These are phyloP conservation scores for Formica selysi DNA, from an alignment of 1,140 invertebrate genomes.

Conservation along the genomic window DNA sequence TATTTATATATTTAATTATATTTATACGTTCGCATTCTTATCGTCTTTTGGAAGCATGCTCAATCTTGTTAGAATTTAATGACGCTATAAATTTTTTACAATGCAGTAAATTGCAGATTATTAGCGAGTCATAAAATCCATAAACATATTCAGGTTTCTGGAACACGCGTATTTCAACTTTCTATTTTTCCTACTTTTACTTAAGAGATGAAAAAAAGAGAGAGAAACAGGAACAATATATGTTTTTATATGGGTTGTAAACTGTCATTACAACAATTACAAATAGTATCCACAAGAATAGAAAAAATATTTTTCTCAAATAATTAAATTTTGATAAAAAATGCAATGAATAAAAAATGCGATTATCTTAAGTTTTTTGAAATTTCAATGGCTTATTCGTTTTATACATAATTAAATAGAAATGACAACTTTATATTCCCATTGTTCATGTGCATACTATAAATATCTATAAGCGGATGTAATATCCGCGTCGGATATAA, in stretches of 20 bases:
- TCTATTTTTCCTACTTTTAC: neutral
- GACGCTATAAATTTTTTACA: neutral
- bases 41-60: neutral
- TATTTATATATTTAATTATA: neutral
- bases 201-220: neutral
- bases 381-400: constrained; percentile 11
- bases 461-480: constrained; percentile 1
- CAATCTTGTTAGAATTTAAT: neutral
- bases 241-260: neutral
- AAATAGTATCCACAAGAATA: neutral
- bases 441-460: neutral
- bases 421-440: neutral
- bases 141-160: neutral
- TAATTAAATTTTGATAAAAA: neutral
- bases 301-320: neutral
- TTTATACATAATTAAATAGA: neutral
- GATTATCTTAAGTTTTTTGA: neutral
- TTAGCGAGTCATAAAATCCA: neutral
- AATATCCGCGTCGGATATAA: neutral
- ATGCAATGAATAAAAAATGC: neutral
- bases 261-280: neutral
- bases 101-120: constrained; percentile 7
- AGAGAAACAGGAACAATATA: neutral
- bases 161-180: neutral
- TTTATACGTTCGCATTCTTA: neutral